Conservation (phyloP, 2,113 vertebrate genomes). For the Malurus alboscapulatus region DNA sequence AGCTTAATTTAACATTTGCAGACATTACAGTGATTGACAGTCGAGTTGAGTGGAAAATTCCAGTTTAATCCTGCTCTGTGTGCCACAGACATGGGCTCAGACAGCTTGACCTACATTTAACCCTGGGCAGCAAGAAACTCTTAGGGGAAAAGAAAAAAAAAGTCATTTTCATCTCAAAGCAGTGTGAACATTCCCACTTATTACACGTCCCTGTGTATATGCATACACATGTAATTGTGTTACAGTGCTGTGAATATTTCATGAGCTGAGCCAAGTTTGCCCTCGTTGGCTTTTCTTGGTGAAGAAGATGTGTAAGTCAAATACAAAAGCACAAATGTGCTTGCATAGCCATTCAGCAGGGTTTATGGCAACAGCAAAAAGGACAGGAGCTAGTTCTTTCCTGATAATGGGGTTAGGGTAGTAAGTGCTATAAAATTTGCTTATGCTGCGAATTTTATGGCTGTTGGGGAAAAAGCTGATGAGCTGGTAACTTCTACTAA, state of each 20-base stretch:
- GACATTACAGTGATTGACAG: conserved; percentile 46
- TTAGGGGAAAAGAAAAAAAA: background rate
- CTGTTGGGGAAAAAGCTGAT: background rate
- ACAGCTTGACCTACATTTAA: conserved; percentile 58
- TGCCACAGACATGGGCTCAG: conserved; percentile 51
- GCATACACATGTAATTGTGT: background rate
- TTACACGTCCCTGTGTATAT: background rate
- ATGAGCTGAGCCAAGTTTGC: background rate
- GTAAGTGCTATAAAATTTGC: background rate
- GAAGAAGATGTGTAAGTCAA: background rate
- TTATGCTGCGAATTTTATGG: background rate
- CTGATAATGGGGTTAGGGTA: background rate
- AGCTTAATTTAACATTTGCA: conserved; percentile 60
- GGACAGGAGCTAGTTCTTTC: background rate
- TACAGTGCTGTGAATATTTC: background rate
- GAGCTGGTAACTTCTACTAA: background rate
- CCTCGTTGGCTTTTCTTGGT: background rate
- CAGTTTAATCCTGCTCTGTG: conserved; percentile 25
- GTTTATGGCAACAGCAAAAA: background rate
- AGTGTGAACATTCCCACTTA: background rate
- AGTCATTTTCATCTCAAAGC: background rate
- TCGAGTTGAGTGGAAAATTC: conserved; percentile 59
- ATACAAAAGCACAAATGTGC: background rate
- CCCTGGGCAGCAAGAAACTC: conserved; percentile 28
- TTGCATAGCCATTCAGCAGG: background rate